phyloP scores from a whole-genome alignment of 2,797 vertebrate genomes.

The Periparus ater region DNA sequence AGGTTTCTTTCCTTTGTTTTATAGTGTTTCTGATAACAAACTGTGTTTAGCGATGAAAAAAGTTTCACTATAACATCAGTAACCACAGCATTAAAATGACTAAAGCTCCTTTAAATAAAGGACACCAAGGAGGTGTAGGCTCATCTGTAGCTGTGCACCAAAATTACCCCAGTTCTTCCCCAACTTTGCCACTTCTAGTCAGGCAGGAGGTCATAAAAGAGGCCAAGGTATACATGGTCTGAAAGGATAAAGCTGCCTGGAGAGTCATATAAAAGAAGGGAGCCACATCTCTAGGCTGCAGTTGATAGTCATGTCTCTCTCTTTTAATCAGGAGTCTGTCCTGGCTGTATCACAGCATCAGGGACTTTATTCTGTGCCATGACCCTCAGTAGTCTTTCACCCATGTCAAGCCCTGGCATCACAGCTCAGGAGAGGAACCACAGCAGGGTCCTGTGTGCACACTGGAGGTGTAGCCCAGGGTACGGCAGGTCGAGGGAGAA shows the following conservation, averaged over 20 bases:
- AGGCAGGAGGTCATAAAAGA: not conserved
- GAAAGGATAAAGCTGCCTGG: not conserved
- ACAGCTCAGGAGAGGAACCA: not conserved
- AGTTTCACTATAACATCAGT: not conserved
- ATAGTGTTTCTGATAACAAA: not conserved
- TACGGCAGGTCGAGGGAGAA: fast-evolving
- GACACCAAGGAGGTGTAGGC: not conserved
- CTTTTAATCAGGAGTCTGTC: not conserved
- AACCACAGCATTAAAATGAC: not conserved
- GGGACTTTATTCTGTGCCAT: not conserved
- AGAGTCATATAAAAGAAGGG: not conserved
- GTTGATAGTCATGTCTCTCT: not conserved
- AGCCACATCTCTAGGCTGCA: not conserved
- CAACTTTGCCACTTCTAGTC: not conserved
- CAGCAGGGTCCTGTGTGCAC: not conserved
- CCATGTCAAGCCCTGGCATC: no score
- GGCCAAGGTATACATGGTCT: not conserved
- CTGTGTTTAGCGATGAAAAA: not conserved
- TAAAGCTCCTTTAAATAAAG: not conserved
- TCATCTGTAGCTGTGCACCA: not conserved
- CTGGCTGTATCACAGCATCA: not conserved
- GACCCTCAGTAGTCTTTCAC: not conserved
- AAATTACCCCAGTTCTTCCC: not conserved
- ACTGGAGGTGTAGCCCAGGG: fast-evolving
- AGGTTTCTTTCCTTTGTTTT: not conserved